Evolutionary conservation across 2,797 vertebrate genomes (phyloP), one percentile per base, ranked within the genome.

Genomic region (Anguilla pacifica): DNA sequence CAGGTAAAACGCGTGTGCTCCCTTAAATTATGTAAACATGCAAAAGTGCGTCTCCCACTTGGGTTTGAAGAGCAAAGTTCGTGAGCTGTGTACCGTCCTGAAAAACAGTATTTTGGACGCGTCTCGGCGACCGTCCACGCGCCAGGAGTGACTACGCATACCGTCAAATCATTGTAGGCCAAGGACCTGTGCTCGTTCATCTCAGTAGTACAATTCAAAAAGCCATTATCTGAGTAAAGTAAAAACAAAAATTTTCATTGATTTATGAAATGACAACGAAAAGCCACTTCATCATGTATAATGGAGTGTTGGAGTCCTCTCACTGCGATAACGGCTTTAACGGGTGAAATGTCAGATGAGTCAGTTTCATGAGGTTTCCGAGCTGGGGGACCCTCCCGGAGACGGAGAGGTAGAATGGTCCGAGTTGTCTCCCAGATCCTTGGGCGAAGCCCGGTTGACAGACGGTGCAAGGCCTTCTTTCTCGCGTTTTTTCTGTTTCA

Each of bases 401-500:
- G 96, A 97, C 87, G 95, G 94, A 86, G 95, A 93, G 39, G 92
- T 95, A 55, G 97, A 98, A 17, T 96, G 96, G 90, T 99, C 98
- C 0, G 96, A 97, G 85, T 91, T 93, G 92, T 98, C 98, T 2
- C 95, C 89, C 3, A 91, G 79, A 83, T 96, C 94, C 88, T 93
- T 97, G 11, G 92, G 25, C 49, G 90, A 46, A 1, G 88, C 86
- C n/a, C 89, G 31, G 46, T 93, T 87, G 0, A 87, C 89, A 1
- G 74, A 84, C 0, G 91, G 94, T 6, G 90, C 91, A 6, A 95
- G 94, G 79, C 97, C 96, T 90, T 98, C 97, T n/a, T 97, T 97
- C 91, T 99, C 98, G 0, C 98, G 94, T 88, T 99, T 99, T 91
- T 99, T 99, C 95, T 99, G 98, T 91, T 99, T 99, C 98, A 99